phyloP scores from a whole-genome alignment of 37 sponge, comb jelly and placozoan genomes.

The Agelas oroides region DNA sequence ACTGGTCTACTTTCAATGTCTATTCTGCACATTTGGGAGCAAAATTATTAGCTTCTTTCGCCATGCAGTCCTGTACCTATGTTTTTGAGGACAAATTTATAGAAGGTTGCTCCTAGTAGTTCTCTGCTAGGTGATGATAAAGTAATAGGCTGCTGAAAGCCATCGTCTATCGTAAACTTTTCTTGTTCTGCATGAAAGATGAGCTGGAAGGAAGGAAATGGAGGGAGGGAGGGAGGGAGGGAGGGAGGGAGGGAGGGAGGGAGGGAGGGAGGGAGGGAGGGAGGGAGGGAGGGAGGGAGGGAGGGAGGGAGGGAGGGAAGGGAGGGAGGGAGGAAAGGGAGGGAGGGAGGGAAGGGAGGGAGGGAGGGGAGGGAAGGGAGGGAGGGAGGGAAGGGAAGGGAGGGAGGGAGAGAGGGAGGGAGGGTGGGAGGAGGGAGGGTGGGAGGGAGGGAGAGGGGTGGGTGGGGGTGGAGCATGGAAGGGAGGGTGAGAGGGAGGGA shows the following conservation, averaged over 20 bases:
- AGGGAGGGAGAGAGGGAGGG: not conserved
- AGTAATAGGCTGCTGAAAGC: slow-evolving; percentile 53
- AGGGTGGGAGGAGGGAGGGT: not conserved
- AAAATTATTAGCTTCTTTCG: too few relatives aligned
- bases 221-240: too few relatives aligned
- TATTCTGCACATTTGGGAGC: too few relatives aligned
- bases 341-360: not conserved
- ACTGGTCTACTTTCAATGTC: too few relatives aligned
- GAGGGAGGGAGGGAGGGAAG: not conserved
- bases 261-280: too few relatives aligned
- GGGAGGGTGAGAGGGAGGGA: not conserved
- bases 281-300: not conserved
- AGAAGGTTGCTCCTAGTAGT: slow-evolving; percentile 71
- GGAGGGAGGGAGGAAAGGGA: not conserved
- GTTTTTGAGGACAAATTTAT: slow-evolving; percentile 75
- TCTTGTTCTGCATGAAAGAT: slow-evolving; percentile 39
- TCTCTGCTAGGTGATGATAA: slow-evolving; percentile 45
- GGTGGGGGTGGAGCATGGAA: not conserved
- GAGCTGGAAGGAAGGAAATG: slow-evolving; percentile 3
- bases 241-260: too few relatives aligned
- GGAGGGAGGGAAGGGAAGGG: not conserved
- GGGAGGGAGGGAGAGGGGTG: not conserved
- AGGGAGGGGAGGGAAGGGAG: not conserved
- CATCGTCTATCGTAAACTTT: slow-evolving; percentile 63
- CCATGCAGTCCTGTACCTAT: slow-evolving; percentile 55